These are phyloP conservation scores for Mystacornis crossleyi DNA, from an alignment of 2,113 vertebrate species.

Conservation along the genomic window DNA sequence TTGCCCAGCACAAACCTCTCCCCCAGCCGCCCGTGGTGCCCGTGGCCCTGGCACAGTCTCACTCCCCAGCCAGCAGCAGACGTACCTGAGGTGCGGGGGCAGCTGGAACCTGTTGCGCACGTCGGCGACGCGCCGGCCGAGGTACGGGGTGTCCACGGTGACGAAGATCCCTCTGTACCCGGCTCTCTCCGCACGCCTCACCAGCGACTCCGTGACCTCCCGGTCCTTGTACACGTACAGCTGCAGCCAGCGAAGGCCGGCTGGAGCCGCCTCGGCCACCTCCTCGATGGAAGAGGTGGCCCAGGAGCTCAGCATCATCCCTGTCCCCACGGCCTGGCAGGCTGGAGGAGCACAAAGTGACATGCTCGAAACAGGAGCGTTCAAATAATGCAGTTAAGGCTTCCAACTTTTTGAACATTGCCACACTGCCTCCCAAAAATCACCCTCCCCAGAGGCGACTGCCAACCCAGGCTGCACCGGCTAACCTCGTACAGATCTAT, in stretches of 20 bases:
- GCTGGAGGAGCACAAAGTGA: constrained; percentile 67
- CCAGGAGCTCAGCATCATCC: constrained; percentile 98
- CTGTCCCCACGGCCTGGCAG: constrained; percentile 82
- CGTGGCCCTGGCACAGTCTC: neutral
- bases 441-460: accelerated
- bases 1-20: accelerated
- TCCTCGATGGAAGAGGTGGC: constrained; percentile 94
- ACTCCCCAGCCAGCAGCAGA: neutral
- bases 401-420: neutral
- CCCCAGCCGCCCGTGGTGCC: neutral
- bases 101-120: constrained; percentile 92
- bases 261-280: constrained; percentile 77
- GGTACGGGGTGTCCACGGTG: constrained; percentile 91
- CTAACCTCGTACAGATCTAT: neutral
- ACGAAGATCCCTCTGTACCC: constrained; percentile 91
- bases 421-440: neutral
- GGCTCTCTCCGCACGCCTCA: constrained; percentile 82
- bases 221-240: constrained; percentile 94
- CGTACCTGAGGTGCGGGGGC: constrained; percentile 89
- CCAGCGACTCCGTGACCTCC: constrained; percentile 83
- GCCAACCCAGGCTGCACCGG: neutral
- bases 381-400: neutral
- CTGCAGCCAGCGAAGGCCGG: constrained; percentile 83
- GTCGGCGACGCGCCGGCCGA: constrained; percentile 86
- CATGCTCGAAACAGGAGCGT: accelerated